Evolutionary conservation across 2,797 vertebrate species (phyloP).

Genomic region (Meriones psammophilus): DNA sequence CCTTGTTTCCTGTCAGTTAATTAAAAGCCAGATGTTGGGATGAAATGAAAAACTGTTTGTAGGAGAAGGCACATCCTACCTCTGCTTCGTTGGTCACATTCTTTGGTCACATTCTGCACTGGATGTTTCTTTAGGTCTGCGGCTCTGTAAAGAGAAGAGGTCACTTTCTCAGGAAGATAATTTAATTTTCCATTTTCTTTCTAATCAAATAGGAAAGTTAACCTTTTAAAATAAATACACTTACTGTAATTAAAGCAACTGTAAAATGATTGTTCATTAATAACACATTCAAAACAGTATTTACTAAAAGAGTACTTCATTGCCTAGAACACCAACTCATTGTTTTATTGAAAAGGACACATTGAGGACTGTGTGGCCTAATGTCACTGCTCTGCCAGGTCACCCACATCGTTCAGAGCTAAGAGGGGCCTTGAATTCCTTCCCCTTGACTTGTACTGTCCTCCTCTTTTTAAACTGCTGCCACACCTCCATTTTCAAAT

Average conservation of each 20-base stretch:
- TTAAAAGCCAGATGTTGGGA: slow-evolving; percentile 63
- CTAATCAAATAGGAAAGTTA: slow-evolving; percentile 54
- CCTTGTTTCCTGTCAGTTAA: slow-evolving; percentile 14
- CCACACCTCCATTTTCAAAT: background rate
- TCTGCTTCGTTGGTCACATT: background rate
- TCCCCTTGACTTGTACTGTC: background rate
- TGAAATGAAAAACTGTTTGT: slow-evolving; percentile 43
- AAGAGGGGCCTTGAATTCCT: background rate
- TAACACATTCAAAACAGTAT: background rate
- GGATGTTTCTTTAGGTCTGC: slow-evolving; percentile 3
- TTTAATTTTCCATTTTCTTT: slow-evolving; percentile 72
- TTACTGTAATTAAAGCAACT: slow-evolving; percentile 42
- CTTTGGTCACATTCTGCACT: background rate
- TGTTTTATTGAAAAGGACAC: background rate
- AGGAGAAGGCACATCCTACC: slow-evolving; percentile 28
- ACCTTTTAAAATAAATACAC: slow-evolving; percentile 65
- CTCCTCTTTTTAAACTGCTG: background rate
- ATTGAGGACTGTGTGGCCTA: background rate
- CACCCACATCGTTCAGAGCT: background rate
- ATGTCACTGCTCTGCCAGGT: background rate
- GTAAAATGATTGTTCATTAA: slow-evolving; percentile 26
- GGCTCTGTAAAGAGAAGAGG: slow-evolving; percentile 37
- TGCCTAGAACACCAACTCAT: slow-evolving; percentile 7
- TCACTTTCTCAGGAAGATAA: slow-evolving; percentile 51
- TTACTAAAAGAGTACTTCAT: slow-evolving; percentile 9